Evolutionary conservation across 2,888 invertebrate species (phyloP).

Genomic region (Eupelmus urozonus): DNA sequence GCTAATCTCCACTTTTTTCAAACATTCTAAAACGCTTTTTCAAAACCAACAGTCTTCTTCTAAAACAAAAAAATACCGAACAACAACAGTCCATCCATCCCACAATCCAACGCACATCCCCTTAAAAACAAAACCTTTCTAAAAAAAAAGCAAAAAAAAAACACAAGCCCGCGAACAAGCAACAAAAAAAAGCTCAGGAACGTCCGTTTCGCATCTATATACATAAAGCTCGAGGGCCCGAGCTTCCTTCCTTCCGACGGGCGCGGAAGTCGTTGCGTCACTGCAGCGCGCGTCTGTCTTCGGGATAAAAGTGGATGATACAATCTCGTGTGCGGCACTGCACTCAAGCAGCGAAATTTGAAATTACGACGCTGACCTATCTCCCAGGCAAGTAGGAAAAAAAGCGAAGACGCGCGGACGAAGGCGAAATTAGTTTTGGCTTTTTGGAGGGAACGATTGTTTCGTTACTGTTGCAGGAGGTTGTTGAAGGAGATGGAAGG

Average conservation of each 20-base stretch:
- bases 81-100: too few species aligned
- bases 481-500: too few species aligned
- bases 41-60: too few species aligned
- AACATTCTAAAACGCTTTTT: too few species aligned
- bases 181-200: constrained; percentile 7
- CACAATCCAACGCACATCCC: too few species aligned
- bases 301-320: constrained; percentile 47
- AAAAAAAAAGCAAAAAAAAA: too few species aligned
- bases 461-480: too few species aligned
- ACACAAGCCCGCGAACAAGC: neutral
- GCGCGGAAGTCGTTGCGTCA: constrained; percentile 31
- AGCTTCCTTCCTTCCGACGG: constrained; percentile 37
- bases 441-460: constrained; percentile 9
- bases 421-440: constrained; percentile 32
- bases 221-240: constrained; percentile 23
- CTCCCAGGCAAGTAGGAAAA: constrained; percentile 12
- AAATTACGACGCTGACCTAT: constrained; percentile 53
- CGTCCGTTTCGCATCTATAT: too few species aligned
- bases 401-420: neutral
- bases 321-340: constrained; percentile 21
- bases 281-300: constrained; percentile 19
- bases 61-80: too few species aligned
- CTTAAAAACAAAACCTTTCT: too few species aligned
- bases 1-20: too few species aligned
- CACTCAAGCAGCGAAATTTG: constrained; percentile 37